Evolutionary conservation across 2,888 invertebrate genomes (phyloP), one percentile per base, ranked within the genome.

Genomic region (Ormyrus labotus): DNA sequence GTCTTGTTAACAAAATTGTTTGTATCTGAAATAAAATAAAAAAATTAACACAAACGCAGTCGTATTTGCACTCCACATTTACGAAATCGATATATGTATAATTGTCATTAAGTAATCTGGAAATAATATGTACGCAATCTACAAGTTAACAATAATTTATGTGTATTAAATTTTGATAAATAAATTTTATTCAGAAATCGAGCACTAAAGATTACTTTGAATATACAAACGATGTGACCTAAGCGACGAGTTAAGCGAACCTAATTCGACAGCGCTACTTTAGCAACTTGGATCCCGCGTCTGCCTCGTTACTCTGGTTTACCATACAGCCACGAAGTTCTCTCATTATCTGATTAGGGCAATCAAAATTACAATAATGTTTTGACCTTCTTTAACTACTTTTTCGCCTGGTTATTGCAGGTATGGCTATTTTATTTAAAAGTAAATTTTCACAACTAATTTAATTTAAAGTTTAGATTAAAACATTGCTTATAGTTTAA

Each of bases 291-390:
- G 51, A 48, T 58, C 50, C 13, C 57, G 65, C 64, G 10, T 34
- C 34, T 13, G 4, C 19, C 64, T 13, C 57, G 34, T 51, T 67
- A 60, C 51, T 75, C 68, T 34, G 58, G 60, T 60, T 75, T 68
- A 58, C 45, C 58, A 13, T 19, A 34, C 57, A 45, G 53, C 9
- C 10, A 50, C 9, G 19, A 47, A 75, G 60, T 68, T 69, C 68
- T 7, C 61, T 68, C 61, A 76, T 76, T 76, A 69, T 69, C 63
- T 48, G 69, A 76, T 76, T 69, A 76, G 55, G 7, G 45, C 55
- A 63, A 76, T 76, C 11, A 75, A 61, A 68, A 75, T 68, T 75
- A 53, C 60, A 68, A 61, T 51, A 34, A 53, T 13, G 13, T 8
- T 9, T 48, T 10, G 19, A 6, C 11, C 68, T 60, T 68, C 51